Evolutionary conservation across 1,140 invertebrate genomes (phyloP).

Genomic region (Eufriesea mexicana): DNA sequence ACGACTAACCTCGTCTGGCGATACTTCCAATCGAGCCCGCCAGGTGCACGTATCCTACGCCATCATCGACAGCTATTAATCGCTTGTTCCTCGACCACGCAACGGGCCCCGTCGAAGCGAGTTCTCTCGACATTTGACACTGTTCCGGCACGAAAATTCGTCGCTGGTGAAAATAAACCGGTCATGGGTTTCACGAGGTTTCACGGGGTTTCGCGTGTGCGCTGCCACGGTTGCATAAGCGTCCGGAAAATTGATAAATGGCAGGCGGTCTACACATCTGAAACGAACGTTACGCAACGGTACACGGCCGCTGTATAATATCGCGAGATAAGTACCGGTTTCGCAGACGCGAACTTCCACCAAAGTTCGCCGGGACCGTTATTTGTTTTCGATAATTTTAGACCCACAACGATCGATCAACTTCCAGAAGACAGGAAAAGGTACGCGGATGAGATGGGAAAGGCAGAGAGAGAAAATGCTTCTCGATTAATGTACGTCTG

Average conservation of each 20-base stretch:
- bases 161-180: not conserved
- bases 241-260: conserved; percentile 53
- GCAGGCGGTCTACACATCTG: conserved; percentile 33
- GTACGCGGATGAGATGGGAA: not conserved
- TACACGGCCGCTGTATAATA: conserved; percentile 43
- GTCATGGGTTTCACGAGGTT: conserved; percentile 8
- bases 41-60: not conserved
- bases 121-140: not conserved
- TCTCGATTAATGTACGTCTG: not conserved
- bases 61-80: not conserved
- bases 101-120: not conserved
- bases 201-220: not conserved
- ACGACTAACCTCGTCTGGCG: not conserved
- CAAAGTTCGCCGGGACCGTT: conserved; percentile 40
- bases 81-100: not conserved
- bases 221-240: conserved; percentile 25
- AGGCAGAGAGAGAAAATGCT: not conserved
- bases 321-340: conserved; percentile 51
- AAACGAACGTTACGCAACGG: conserved; percentile 46
- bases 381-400: conserved; percentile 47
- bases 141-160: conserved; percentile 25
- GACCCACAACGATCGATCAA: not conserved
- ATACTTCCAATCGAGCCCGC: not conserved
- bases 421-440: no score
- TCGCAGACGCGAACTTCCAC: conserved; percentile 27